A percentile compares a stretch with the other conserved stretches of the same genome.
Evolutionary conservation across 2,888 invertebrate species (phyloP).

Genomic region (Pyrrhia umbra): DNA sequence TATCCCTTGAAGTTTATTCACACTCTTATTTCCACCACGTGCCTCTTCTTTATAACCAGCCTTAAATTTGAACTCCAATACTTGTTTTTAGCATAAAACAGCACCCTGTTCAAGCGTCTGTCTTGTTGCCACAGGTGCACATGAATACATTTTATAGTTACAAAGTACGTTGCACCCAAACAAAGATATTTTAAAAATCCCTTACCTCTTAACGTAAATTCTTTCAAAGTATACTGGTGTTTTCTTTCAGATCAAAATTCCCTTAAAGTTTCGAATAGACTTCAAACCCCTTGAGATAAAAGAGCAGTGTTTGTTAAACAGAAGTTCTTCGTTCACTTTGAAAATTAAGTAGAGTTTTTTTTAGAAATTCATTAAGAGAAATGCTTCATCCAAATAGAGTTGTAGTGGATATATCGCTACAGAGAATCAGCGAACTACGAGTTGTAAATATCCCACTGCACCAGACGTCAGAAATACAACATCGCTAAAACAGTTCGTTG

Average conservation of each 20-base stretch:
- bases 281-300: neutral
- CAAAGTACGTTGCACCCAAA: conserved; percentile 15
- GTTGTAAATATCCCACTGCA: neutral
- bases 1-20: neutral
- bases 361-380: neutral
- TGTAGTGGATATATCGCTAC: neutral
- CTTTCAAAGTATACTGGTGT: conserved; percentile 4
- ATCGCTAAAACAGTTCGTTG: neutral
- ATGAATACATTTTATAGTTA: neutral
- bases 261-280: conserved; percentile 6
- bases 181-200: conserved; percentile 22
- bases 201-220: conserved; percentile 22
- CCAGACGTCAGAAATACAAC: neutral
- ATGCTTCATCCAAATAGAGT: neutral
- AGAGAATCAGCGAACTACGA: neutral
- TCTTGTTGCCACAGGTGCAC: neutral
- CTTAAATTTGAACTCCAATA: neutral
- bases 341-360: neutral
- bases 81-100: neutral
- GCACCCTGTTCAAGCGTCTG: neutral
- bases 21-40: neutral
- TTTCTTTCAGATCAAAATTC: conserved; percentile 6
- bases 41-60: neutral
- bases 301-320: neutral
- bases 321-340: neutral